Base-by-base conservation (phyloP, 2,113 vertebrate genomes). In the Hymenochirus boettgeri region DNA sequence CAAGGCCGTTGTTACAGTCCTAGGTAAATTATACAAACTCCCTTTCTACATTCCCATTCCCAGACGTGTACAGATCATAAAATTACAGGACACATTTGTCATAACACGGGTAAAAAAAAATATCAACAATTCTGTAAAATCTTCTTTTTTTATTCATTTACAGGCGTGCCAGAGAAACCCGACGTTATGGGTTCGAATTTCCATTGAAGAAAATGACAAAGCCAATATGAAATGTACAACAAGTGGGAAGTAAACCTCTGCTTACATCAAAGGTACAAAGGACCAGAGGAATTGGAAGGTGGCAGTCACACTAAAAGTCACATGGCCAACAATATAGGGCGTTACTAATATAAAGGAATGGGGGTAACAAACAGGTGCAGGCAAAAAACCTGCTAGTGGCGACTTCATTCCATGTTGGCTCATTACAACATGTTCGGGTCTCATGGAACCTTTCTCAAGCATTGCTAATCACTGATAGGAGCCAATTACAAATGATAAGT, bases 221-320 rank as follows among this genome's bases (percentile, higher is more conserved):
- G 80, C 92, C 27, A 85, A 80, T 26, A 82, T 97, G 61, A 84
- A 79, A 17, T 99, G 96, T 75, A 86, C 80, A 62, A 95, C 93
- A 21, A 89, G 89, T 0, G 94, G 96, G 64, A 98, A 94, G 82
- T 97, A 97, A 62, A 94, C 96, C 0, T 90, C 94, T 0, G 93
- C 96, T 2, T 79, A 70, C 47, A 86, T 99, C 50, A 85, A 72
- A 72, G 94, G 95, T 90, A 77, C 76, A 85, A 88, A 61, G 94
- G 89, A 46, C 83, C 84, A 5, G 73, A 86, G 62, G 82, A 89
- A 21, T 62, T 97, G 59, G 62, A 72, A 7, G 92, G 95, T 98
- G n/a, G n/a, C n/a, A n/a, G n/a, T n/a, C n/a, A n/a, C n/a, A n/a
- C n/a, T n/a, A n/a, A n/a, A n/a, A n/a, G n/a, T n/a, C n/a, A n/a